A percentile compares a stretch with the other conserved stretches of the same genome.
phyloP scores from a whole-genome alignment of 2,797 vertebrate genomes.

The Hemitrygon akajei region DNA sequence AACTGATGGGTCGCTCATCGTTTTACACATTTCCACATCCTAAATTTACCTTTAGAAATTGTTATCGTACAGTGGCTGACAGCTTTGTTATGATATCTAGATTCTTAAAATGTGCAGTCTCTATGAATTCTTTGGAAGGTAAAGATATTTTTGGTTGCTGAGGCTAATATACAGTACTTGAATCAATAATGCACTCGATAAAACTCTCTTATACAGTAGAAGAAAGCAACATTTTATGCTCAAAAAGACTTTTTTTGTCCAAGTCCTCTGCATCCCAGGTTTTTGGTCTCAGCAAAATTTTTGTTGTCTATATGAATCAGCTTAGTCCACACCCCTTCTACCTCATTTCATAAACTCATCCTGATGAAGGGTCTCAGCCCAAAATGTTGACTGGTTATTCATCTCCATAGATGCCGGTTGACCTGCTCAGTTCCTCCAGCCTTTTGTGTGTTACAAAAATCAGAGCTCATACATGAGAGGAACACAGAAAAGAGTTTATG shows the following conservation, averaged over 20 bases:
- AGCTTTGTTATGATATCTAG: background rate
- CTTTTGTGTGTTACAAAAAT: no score
- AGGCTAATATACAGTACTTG: background rate
- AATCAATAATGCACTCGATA: background rate
- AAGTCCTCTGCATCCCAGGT: background rate
- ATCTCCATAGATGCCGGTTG: no score
- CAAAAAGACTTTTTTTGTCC: background rate
- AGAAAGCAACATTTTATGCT: background rate
- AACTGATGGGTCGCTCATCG: background rate
- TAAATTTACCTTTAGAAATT: background rate
- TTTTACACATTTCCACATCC: background rate
- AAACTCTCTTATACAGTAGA: background rate
- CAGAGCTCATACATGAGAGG: no score
- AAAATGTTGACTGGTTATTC: no score
- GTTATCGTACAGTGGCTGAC: background rate
- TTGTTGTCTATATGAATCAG: background rate
- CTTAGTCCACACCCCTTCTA: background rate
- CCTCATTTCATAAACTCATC: background rate
- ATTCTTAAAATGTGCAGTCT: background rate
- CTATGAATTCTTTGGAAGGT: background rate
- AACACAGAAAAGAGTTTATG: no score
- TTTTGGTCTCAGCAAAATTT: background rate
- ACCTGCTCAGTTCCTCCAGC: no score
- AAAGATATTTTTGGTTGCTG: background rate
- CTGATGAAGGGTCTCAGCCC: no score